Base-by-base conservation (phyloP, 2,797 vertebrate genomes). In the Oreortyx pictus region DNA sequence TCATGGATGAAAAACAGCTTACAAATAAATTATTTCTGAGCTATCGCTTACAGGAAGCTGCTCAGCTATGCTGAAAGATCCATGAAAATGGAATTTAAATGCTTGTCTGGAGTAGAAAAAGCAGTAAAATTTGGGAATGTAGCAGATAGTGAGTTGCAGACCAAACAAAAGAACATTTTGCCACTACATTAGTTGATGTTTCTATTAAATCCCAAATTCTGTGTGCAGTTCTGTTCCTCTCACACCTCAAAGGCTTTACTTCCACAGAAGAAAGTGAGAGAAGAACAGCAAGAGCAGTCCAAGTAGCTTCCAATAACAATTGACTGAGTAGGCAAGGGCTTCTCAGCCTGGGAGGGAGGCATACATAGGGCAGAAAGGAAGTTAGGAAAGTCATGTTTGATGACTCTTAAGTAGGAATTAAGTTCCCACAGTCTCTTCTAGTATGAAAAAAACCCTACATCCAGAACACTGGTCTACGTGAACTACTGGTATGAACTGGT, bases 31-130 rank as follows among this genome's bases (percentile, higher is more conserved):
- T 3, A 2, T 70, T 19, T 57, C 65, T 44, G 37, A 83, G 50
- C 9, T 68, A 33, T 15, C 5, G 3, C 8, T 77, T 75, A 72
- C 9, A 78, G 33, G 23, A 31, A 29, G 2, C 3, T 4, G 19
- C 5, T 49, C 39, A 73, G 7, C 11, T 47, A 25, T 4, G 3
- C 18, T 17, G 57, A 56, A 90, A 41, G 29, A 57, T 60, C 11
- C 16, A 6, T 47, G 17, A 57, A 82, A 33, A 23, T 82, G 14
- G 14, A 2, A 1, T 5, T 74, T 49, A 68, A 33, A 10, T 62
- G 15, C 46, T 89, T 72, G 10, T 70, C 29, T 65, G n/a, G 19
- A 83, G 62, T 75, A n/a, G 75, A 7, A 81, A 89, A 78, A 78
- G 29, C 50, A 65, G 29, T 70, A 64, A 65, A 86, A 57, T 18